These are phyloP conservation scores for Alsophila aescularia DNA, from an alignment of 2,888 invertebrate genomes.

Conservation along the genomic window DNA sequence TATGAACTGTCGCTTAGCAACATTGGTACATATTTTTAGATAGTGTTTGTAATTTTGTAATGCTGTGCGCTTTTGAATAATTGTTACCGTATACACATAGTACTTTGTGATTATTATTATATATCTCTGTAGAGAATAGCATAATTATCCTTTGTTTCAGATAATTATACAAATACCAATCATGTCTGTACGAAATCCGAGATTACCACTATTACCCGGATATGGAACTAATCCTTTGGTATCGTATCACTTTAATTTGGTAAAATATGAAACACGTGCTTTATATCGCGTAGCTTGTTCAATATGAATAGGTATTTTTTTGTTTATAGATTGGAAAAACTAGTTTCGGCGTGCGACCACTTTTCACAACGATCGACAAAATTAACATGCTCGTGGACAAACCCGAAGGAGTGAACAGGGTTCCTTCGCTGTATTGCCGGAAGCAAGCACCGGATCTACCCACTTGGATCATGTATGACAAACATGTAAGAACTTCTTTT, in stretches of 20 bases:
- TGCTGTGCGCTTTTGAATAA: slow-evolving; percentile 6
- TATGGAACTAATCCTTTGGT: slow-evolving; percentile 87
- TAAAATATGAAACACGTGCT: too few species aligned
- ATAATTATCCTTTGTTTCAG: not conserved
- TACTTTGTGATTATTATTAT: too few species aligned
- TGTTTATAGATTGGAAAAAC: slow-evolving; percentile 66
- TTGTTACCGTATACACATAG: too few species aligned
- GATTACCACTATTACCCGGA: slow-evolving; percentile 90
- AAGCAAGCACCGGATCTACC: slow-evolving; percentile 91
- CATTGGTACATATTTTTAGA: too few species aligned
- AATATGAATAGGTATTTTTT: not conserved
- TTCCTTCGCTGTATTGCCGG: slow-evolving; percentile 89
- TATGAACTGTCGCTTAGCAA: too few species aligned
- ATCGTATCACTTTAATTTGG: slow-evolving; percentile 32
- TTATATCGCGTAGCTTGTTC: not conserved
- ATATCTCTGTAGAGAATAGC: slow-evolving; percentile 8
- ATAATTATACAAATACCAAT: slow-evolving; percentile 24
- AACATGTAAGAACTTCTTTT: slow-evolving; percentile 85
- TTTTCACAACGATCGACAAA: slow-evolving; percentile 69
- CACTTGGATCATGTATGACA: slow-evolving; percentile 94
- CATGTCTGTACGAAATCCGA: slow-evolving; percentile 84
- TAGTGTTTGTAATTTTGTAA: not conserved
- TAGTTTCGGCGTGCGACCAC: slow-evolving; percentile 70
- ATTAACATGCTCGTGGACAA: slow-evolving; percentile 78
- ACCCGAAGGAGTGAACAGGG: slow-evolving; percentile 58